Base-by-base conservation (phyloP, 2,888 invertebrate genomes). In the Hylaea fasciaria region DNA sequence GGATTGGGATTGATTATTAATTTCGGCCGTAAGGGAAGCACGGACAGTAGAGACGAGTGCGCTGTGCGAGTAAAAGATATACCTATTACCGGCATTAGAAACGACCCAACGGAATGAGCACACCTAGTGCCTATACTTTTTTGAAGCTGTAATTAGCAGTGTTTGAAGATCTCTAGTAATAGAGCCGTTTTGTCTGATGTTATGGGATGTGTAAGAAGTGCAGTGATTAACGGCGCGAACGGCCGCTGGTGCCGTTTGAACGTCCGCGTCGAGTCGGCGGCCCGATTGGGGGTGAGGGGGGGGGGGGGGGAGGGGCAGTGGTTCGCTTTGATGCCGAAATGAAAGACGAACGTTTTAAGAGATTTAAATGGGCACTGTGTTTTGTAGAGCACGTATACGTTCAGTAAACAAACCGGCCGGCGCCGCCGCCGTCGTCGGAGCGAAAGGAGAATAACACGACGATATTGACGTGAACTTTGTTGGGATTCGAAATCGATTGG, bases 301-400 rank as follows among this genome's bases (percentile, higher is more conserved):
- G 9, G 35, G 10, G 35, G 9, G 9, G 35, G 37, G n/a, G 37
- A 12, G n/a, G 32, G 9, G 12, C 29, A 14, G 10, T 11, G 35
- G 17, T 17, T 17, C 17, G 10, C 47, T 52, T 63, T 51, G 39
- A 51, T 50, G 29, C 55, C n/a, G 12, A 41, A 40, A 35, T 37
- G 17, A 39, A 41, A 43, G n/a, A 11, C 37, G 39, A 46, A 41
- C 50, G 14, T 43, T 39, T 53, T 41, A 48, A 53, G 51, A 41
- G 52, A 48, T 58, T 22, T 37, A 47, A 52, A 43, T 57, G 46
- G 54, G 14, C 41, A 52, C 37, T 57, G 1, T 16, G 53, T 14
- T 44, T 37, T 7, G 32, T 41, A 5, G 9, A 22, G 48, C 46
- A 41, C 58, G 32, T 32, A 32, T 48, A 10, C 46, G 28, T 10